A percentile compares a stretch with the other conserved stretches of the same genome.
These are phyloP conservation scores for Trissolcus japonicus DNA, from an alignment of 2,888 invertebrate species.

Conservation along the genomic window DNA sequence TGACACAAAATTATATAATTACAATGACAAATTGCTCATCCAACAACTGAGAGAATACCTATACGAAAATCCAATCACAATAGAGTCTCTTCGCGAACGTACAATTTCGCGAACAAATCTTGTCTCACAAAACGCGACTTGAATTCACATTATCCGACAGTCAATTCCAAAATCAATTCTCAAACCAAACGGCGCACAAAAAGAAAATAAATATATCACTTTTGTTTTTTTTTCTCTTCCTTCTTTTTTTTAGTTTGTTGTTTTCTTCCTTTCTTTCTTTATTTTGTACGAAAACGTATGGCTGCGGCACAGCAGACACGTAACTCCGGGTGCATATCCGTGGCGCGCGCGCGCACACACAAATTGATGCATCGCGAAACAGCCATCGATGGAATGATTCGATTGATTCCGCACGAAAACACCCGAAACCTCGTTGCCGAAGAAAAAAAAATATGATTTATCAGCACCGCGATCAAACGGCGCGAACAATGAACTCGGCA, in stretches of 20 bases:
- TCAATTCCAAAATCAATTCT: constrained; percentile 46
- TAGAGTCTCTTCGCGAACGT: constrained; percentile 18
- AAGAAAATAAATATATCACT: constrained; percentile 41
- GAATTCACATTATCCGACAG: constrained; percentile 24
- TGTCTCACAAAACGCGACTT: constrained; percentile 28
- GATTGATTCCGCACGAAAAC: constrained; percentile 22
- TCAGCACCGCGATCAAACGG: constrained; percentile 33
- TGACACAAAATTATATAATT: constrained; percentile 32
- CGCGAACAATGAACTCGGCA: constrained; percentile 16
- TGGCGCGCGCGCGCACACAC: constrained; percentile 50
- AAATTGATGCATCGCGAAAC: constrained; percentile 40
- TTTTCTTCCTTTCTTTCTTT: constrained; percentile 16
- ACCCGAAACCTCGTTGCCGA: constrained; percentile 29
- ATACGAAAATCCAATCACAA: constrained; percentile 36
- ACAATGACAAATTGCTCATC: constrained; percentile 37
- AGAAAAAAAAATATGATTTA: constrained; percentile 12
- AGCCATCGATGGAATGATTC: constrained; percentile 31
- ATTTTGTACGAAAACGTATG: constrained; percentile 18
- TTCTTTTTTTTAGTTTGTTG: not conserved
- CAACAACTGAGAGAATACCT: constrained; percentile 32
- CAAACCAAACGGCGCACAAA: constrained; percentile 37
- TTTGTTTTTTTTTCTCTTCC: constrained; percentile 19
- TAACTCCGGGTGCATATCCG: constrained; percentile 36
- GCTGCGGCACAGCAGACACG: constrained; percentile 26
- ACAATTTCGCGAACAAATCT: constrained; percentile 29